Evolutionary conservation across 64 coral and sea anemone genomes (phyloP), one percentile per base, ranked within the genome.

Genomic region (Porites australiensis): DNA sequence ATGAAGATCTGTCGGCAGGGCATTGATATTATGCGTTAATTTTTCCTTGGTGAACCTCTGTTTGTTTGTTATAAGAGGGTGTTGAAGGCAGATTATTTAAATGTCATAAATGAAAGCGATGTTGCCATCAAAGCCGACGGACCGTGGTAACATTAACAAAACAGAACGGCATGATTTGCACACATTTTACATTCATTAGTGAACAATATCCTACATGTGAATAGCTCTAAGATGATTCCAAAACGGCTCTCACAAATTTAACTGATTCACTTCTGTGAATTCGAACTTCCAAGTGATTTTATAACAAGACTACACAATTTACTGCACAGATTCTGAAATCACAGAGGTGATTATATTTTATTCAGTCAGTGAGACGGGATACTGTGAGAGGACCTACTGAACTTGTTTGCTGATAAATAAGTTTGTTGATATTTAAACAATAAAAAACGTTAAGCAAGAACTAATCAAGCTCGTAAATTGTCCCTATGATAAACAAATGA

Each of bases 1-100:
- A 50, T 44, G 46, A 13, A 84, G n/a, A 84, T 46, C 81, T 84
- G 46, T 84, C 81, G 63, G 48, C 81, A 50, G 45, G 63, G 68
- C 66, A 84, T 84, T 50, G 46, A 84, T 66, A 80, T 68, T 68
- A 18, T 68, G 61, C 27, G 4, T 21, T 48, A 84, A 68, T 84
- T 18, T 48, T 50, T 20, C 51, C 62, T 84, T 84, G 27, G 44
- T 63, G 18, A 51, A 19, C 44, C 3, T 68, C 68, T 50, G 64
- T 83, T 66, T 83, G 15, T 69, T 84, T 84, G 59, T 18, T 45
- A 84, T 63, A 51, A 84, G 81, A 68, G 18, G 81, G 63, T 82
- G 61, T 84, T 84, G 81, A 84, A 19, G 81, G 62, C 44, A 84
- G 63, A 84, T 63, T 48, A 44, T 82, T 82, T 82, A 64, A 67